Base-by-base conservation (phyloP, 2,797 vertebrate genomes). In the Microcaecilia unicolor region DNA sequence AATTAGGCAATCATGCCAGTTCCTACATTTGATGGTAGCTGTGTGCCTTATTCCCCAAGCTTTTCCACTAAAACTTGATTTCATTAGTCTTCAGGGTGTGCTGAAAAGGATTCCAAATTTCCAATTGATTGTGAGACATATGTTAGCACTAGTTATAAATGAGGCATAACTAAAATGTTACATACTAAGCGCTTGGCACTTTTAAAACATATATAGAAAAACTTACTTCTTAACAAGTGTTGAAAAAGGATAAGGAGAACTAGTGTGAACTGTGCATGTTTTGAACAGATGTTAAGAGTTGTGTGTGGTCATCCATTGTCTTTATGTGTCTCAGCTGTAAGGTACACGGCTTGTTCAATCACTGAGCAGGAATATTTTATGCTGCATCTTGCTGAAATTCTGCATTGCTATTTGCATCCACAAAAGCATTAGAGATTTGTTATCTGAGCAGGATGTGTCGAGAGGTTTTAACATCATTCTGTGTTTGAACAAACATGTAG, bases 121-220 rank as follows among this genome's bases (percentile, higher is more conserved):
- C 74, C 63, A 59, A 38, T 73, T 80, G 76, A 76, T 78, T 73
- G 64, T 65, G 65, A 70, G 69, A 79, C 81, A 84, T 82, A 81
- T 83, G 78, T 81, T 83, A 66, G 76, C 64, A 72, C 78, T 84
- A 81, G 81, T 84, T 83, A 82, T 80, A 82, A 80, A 82, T 72
- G 80, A 80, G 74, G 70, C 70, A 72, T 72, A 70, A 72, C 72
- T 42, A 63, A 67, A 80, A 73, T 75, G 71, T 75, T 74, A 74
- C 69, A 67, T 50, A 52, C 67, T 73, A 62, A 76, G 52, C 65
- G 44, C 77, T 76, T 51, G 21, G 31, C 41, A 59, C 60, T 70
- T 58, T 64, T 72, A 75, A 67, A 67, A 67, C 61, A 74, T 68
- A 52, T 11, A 50, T 53, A 70, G 73, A 66, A 68, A 75, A 60